Conservation (phyloP, 1,140 invertebrate species). For the Ridgeia piscesae region DNA sequence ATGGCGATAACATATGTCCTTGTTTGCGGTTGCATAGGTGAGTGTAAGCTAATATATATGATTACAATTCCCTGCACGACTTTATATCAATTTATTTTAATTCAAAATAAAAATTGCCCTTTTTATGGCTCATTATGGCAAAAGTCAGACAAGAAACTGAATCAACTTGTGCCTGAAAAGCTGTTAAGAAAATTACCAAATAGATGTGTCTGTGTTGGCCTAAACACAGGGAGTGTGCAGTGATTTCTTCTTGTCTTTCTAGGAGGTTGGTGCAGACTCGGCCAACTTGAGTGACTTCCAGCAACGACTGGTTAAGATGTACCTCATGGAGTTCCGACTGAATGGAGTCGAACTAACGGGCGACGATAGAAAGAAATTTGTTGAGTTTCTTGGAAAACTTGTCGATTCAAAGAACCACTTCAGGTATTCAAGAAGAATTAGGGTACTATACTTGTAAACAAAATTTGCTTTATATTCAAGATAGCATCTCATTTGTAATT, state of each 20-base stretch:
- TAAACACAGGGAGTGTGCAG: neutral
- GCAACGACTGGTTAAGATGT: constrained; percentile 74
- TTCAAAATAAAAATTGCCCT: too few species aligned
- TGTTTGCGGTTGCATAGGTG: too few species aligned
- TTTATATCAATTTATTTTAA: too few species aligned
- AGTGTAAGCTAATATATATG: too few species aligned
- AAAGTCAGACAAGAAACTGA: too few species aligned
- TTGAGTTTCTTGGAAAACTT: constrained; percentile 56
- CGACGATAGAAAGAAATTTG: constrained; percentile 47
- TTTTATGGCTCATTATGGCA: too few species aligned
- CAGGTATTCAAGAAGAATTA: constrained; percentile 42
- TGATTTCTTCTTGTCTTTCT: constrained; percentile 31
- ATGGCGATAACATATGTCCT: too few species aligned
- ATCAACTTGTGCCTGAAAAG: too few species aligned
- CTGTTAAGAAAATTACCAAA: too few species aligned
- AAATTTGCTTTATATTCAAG: too few species aligned
- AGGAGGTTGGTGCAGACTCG: constrained; percentile 62
- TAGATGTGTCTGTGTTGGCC: neutral
- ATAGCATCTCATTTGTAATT: too few species aligned
- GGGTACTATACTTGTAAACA: neutral
- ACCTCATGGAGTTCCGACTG: constrained; percentile 75
- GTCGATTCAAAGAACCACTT: constrained; percentile 64
- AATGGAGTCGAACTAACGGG: constrained; percentile 71
- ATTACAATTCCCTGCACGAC: too few species aligned
- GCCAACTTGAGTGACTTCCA: constrained; percentile 67